These are phyloP conservation scores for Psophia crepitans DNA, from an alignment of 2,113 vertebrate species.

Conservation along the genomic window DNA sequence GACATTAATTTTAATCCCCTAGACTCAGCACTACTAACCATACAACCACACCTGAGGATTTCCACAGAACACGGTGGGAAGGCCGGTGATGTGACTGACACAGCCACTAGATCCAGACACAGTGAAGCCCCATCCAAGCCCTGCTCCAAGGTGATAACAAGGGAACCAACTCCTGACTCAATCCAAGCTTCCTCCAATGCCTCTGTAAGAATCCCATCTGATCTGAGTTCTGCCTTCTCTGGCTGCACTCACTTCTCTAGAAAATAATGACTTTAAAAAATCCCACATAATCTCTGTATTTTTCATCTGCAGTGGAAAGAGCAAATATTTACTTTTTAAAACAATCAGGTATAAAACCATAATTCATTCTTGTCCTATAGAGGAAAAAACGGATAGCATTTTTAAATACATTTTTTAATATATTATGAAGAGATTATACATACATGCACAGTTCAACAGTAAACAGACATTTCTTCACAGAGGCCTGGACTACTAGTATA, in stretches of 20 bases:
- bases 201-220: background rate
- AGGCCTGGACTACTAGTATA: background rate
- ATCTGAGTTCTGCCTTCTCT: background rate
- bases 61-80: background rate
- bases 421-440: background rate
- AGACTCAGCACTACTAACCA: background rate
- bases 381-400: background rate
- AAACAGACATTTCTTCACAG: background rate
- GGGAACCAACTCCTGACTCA: background rate
- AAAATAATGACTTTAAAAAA: background rate
- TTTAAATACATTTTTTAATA: background rate
- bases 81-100: background rate
- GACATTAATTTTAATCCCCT: background rate
- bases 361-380: background rate
- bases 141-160: background rate
- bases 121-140: background rate
- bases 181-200: fast-evolving
- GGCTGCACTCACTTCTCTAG: background rate
- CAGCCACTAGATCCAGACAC: background rate
- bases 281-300: background rate
- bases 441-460: background rate
- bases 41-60: background rate
- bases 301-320: background rate
- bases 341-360: background rate
- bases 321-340: background rate